These are phyloP conservation scores for Xylota sylvarum DNA, from an alignment of 2,888 invertebrate genomes.

Conservation along the genomic window DNA sequence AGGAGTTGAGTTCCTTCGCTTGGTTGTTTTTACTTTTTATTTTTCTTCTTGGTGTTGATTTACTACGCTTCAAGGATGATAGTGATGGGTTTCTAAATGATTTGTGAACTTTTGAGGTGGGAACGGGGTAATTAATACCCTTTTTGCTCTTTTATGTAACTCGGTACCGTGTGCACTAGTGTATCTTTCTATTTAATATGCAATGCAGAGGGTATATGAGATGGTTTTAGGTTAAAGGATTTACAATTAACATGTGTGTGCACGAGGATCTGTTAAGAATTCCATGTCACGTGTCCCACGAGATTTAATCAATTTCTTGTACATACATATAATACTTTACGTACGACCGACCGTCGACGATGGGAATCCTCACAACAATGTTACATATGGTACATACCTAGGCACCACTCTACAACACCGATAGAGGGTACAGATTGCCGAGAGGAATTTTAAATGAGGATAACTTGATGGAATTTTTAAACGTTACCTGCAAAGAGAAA, in stretches of 20 bases:
- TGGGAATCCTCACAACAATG: conserved; percentile 38
- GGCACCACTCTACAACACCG: conserved; percentile 10
- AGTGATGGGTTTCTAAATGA: conserved; percentile 66
- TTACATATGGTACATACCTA: conserved; percentile 10
- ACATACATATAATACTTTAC: conserved; percentile 44
- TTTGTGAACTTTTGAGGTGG: conserved; percentile 72
- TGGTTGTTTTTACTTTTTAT: neutral
- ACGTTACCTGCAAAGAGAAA: conserved; percentile 63
- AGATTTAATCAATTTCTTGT: conserved; percentile 74
- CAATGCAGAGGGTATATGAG: conserved; percentile 25
- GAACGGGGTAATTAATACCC: conserved; percentile 68
- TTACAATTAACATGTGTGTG: conserved; percentile 53
- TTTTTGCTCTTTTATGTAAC: conserved; percentile 35
- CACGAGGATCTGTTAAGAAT: conserved; percentile 66
- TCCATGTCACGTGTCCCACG: conserved; percentile 71
- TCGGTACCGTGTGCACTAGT: neutral
- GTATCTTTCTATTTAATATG: conserved; percentile 49
- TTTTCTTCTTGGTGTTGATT: conserved; percentile 63
- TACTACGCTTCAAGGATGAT: conserved; percentile 74
- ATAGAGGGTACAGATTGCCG: conserved; percentile 46
- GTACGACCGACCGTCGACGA: conserved; percentile 21
- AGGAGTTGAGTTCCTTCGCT: conserved; percentile 26
- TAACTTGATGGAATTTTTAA: conserved; percentile 71
- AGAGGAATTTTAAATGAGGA: conserved; percentile 72
- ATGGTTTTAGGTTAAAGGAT: conserved; percentile 61